A percentile compares a stretch with the other conserved stretches of the same genome.
Evolutionary conservation across 2,797 vertebrate genomes (phyloP).

Genomic region (Dendrocincla tyrannina): DNA sequence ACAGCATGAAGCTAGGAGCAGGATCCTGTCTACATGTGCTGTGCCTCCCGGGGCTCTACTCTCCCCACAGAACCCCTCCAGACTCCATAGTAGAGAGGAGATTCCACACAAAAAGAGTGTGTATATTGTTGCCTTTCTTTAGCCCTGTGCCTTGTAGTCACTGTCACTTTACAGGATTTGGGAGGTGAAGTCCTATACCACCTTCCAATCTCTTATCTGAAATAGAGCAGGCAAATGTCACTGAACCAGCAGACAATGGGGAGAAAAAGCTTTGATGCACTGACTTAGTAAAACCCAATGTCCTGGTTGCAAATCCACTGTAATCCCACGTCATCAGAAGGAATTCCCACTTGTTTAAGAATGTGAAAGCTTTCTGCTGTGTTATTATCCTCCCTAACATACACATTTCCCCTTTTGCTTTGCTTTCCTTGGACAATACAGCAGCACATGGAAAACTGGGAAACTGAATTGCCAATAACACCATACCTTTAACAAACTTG

Average conservation of each 20-base stretch:
- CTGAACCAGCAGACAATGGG: neutral
- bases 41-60: neutral
- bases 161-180: neutral
- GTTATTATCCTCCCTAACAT: neutral
- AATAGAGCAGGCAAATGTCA: neutral
- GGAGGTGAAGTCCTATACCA: neutral
- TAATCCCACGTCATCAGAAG: slow-evolving; percentile 10
- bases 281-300: neutral
- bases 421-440: neutral
- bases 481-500: slow-evolving; percentile 5
- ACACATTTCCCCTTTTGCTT: neutral
- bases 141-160: neutral
- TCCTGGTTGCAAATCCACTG: slow-evolving; percentile 13
- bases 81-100: too few species aligned
- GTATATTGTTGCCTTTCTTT: neutral
- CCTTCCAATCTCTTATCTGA: neutral
- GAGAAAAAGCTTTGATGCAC: slow-evolving; percentile 16
- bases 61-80: neutral
- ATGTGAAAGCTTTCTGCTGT: neutral
- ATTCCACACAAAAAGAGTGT: too few species aligned
- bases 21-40: neutral
- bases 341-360: slow-evolving; percentile 8
- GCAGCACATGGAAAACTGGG: neutral
- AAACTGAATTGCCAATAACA: neutral
- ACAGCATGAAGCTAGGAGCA: neutral